Evolutionary conservation across 2,797 vertebrate genomes (phyloP).

Genomic region (Paedocypris micromegethes): DNA sequence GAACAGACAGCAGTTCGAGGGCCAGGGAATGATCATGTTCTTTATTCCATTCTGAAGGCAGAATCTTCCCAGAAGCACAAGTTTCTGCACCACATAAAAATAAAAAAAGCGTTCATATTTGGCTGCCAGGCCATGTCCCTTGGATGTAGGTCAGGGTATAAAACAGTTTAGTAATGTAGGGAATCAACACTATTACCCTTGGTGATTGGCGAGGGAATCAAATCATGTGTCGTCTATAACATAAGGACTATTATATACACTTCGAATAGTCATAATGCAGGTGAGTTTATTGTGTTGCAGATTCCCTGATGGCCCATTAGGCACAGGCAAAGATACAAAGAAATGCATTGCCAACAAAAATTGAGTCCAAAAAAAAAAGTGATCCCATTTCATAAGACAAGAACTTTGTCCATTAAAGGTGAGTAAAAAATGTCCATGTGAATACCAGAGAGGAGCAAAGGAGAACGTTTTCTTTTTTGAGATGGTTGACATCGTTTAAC

Average conservation of each 20-base stretch:
- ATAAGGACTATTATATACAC: slow-evolving; percentile 52
- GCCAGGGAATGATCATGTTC: slow-evolving; percentile 12
- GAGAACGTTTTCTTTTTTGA: slow-evolving; percentile 28
- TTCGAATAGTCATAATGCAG: slow-evolving; percentile 58
- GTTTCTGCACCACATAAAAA: slow-evolving; percentile 18
- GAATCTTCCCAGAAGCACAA: slow-evolving; percentile 10
- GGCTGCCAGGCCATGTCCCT: not conserved
- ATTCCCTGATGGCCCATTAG: slow-evolving; percentile 71
- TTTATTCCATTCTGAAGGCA: slow-evolving; percentile 22
- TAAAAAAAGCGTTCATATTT: too few relatives aligned
- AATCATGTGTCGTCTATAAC: slow-evolving; percentile 44
- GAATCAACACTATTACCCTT: slow-evolving; percentile 20
- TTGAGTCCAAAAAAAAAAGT: slow-evolving; percentile 24
- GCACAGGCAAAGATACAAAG: slow-evolving; percentile 54
- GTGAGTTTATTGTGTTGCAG: slow-evolving; percentile 69
- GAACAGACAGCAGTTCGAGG: slow-evolving; percentile 10
- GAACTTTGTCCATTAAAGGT: slow-evolving; percentile 31
- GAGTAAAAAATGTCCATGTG: slow-evolving; percentile 77
- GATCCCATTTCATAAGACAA: slow-evolving; percentile 50
- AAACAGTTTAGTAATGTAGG: slow-evolving; percentile 27
- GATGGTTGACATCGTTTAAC: slow-evolving; percentile 38
- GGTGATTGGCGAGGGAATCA: slow-evolving; percentile 38
- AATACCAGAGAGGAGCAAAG: slow-evolving; percentile 64
- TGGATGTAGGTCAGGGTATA: slow-evolving; percentile 1
- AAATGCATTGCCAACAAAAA: slow-evolving; percentile 48